Evolutionary conservation across 2,888 invertebrate species (phyloP).

Genomic region (Labia minor): DNA sequence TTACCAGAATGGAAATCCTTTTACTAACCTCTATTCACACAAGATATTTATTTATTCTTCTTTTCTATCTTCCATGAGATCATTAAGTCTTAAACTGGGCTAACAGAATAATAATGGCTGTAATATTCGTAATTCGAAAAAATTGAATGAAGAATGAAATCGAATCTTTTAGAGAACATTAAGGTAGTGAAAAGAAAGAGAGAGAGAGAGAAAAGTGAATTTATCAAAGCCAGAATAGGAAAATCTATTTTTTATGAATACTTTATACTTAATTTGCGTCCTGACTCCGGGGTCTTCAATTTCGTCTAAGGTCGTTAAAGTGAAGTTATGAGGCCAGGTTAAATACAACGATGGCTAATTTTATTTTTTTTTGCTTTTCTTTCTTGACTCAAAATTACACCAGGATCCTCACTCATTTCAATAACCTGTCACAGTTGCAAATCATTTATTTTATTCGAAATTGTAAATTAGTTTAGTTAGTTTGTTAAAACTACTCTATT

Average conservation of each 20-base stretch:
- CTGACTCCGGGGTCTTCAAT: too few relatives aligned
- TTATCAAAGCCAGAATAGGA: neutral
- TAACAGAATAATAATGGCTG: neutral
- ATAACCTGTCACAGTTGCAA: too few relatives aligned
- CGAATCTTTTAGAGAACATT: neutral
- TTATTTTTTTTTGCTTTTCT: too few relatives aligned
- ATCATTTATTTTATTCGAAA: too few relatives aligned
- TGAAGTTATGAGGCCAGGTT: too few relatives aligned
- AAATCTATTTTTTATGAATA: too few relatives aligned
- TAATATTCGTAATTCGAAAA: neutral
- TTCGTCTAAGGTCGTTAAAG: too few relatives aligned
- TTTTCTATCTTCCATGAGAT: neutral
- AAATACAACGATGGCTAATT: too few relatives aligned
- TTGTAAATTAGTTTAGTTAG: too few relatives aligned
- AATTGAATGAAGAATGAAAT: slow-evolving; percentile 5
- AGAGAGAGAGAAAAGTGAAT: neutral
- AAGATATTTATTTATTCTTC: neutral
- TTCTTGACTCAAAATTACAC: too few relatives aligned
- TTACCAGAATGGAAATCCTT: neutral
- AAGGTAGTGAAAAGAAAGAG: neutral
- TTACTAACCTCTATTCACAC: neutral
- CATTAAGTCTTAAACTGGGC: slow-evolving; percentile 3
- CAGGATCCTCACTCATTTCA: too few relatives aligned
- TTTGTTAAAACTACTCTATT: neutral
- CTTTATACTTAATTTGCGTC: too few relatives aligned